These are phyloP conservation scores for Sinopyrophorus schimmeli DNA, from an alignment of 2,888 invertebrate species.

Conservation along the genomic window DNA sequence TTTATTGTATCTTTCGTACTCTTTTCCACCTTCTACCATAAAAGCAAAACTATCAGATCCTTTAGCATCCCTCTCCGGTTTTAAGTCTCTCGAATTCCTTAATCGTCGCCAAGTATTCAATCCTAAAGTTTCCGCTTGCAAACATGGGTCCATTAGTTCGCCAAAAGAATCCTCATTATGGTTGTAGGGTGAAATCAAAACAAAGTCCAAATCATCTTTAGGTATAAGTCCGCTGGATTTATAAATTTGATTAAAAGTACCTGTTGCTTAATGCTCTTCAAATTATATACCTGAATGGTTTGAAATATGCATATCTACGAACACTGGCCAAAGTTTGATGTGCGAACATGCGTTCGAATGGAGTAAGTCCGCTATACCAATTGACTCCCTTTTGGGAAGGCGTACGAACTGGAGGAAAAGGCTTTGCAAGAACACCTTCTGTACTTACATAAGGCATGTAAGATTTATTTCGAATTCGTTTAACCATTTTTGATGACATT, in stretches of 20 bases:
- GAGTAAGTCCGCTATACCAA: conserved; percentile 51
- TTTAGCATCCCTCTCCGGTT: conserved; percentile 50
- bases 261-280: background rate
- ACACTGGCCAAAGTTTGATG: conserved; percentile 62
- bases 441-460: conserved; percentile 54
- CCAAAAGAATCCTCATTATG: conserved; percentile 68
- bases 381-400: conserved; percentile 39
- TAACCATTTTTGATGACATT: conserved; percentile 18
- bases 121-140: conserved; percentile 71
- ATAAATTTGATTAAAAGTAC: background rate
- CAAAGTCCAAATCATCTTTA: conserved; percentile 70
- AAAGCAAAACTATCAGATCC: conserved; percentile 8
- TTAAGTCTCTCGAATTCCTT: conserved; percentile 62
- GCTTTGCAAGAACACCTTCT: conserved; percentile 56
- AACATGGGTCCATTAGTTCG: conserved; percentile 63
- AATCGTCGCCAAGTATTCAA: conserved; percentile 68
- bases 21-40: conserved; percentile 3
- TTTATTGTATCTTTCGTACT: conserved; percentile 42
- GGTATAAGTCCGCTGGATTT: conserved; percentile 56
- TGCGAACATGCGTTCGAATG: conserved; percentile 56
- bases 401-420: conserved; percentile 44
- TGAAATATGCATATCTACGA: conserved; percentile 55
- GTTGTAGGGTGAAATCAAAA: conserved; percentile 68
- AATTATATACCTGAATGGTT: conserved; percentile 40
- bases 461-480: conserved; percentile 45